Evolutionary conservation across 2,797 vertebrate genomes (phyloP).

Genomic region (Enteromius anoplus): DNA sequence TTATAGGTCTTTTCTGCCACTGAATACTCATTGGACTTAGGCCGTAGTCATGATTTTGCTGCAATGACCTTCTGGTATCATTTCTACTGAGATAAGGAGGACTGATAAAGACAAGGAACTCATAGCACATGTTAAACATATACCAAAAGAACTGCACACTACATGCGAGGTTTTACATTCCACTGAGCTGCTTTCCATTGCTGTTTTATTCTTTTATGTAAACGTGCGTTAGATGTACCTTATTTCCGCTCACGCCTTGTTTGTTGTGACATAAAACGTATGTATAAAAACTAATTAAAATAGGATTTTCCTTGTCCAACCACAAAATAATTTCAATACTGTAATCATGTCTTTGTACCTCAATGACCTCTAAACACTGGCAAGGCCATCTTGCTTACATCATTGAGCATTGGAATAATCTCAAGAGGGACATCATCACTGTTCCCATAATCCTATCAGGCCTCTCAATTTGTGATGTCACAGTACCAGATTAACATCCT

Average conservation of each 20-base stretch:
- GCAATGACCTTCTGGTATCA: not conserved
- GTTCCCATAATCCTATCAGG: slow-evolving; percentile 47
- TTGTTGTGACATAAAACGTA: too few species aligned
- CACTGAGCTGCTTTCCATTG: not conserved
- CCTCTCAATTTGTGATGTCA: slow-evolving; percentile 5
- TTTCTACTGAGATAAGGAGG: not conserved
- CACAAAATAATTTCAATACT: not conserved
- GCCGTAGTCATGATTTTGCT: not conserved
- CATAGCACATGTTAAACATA: not conserved
- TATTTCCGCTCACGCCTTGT: too few species aligned
- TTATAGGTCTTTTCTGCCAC: slow-evolving; percentile 23
- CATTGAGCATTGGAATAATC: slow-evolving; percentile 30
- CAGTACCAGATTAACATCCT: not conserved
- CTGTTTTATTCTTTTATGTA: not conserved
- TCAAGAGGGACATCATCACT: not conserved
- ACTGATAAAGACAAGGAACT: not conserved
- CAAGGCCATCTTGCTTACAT: not conserved
- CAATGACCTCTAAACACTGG: not conserved
- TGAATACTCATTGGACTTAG: not conserved
- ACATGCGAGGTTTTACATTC: not conserved
- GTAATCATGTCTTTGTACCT: not conserved
- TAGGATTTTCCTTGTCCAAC: not conserved
- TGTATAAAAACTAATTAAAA: not conserved
- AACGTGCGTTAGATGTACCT: not conserved
- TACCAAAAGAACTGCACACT: not conserved